Base-by-base conservation (phyloP, 2,113 vertebrate genomes). In the Beaufortia kweichowensis region DNA sequence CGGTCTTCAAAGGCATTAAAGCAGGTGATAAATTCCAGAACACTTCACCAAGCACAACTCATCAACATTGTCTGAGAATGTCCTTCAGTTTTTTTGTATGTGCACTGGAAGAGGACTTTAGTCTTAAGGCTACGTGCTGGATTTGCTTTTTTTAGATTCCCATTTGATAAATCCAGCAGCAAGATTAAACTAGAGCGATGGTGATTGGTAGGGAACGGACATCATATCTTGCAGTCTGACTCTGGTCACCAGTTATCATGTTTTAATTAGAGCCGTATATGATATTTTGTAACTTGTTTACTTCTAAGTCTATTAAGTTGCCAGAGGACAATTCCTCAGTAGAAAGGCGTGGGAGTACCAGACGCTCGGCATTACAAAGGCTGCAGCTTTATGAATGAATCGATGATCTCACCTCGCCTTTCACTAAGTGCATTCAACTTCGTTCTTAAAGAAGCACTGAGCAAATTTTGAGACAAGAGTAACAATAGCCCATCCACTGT, bases 11-110 rank as follows among this genome's bases (percentile, higher is more conserved):
- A 73, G 43, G 8, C 11, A 21, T 74, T 56, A 39, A 78, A 1
- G 24, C 79, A 64, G 63, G 70, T 43, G 88, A 89, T 77, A 65
- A 82, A 81, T 75, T 74, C 76, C 78, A 84, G 82, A 83, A 60
- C 59, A 64, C 79, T 70, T 81, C 66, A 48, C 21, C 67, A 72
- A 82, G 83, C 86, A 81, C 83, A 84, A 82, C 43, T n/a, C 79
- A 79, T 76, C 78, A 59, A 81, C 24, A 75, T 14, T 69, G 78
- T 82, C 57, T 69, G 57, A 74, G 64, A 83, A 76, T 73, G 78
- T 57, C 77, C 50, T 64, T 72, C 33, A 71, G 68, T 6, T 24
- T 63, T 26, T 63, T 65, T 76, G 21, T 39, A 12, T 31, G 12
- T 33, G 55, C 29, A 43, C 63, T 67, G 41, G 17, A 41, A 60